Evolutionary conservation across 2,888 invertebrate genomes (phyloP).

Genomic region (Limenitis camilla): DNA sequence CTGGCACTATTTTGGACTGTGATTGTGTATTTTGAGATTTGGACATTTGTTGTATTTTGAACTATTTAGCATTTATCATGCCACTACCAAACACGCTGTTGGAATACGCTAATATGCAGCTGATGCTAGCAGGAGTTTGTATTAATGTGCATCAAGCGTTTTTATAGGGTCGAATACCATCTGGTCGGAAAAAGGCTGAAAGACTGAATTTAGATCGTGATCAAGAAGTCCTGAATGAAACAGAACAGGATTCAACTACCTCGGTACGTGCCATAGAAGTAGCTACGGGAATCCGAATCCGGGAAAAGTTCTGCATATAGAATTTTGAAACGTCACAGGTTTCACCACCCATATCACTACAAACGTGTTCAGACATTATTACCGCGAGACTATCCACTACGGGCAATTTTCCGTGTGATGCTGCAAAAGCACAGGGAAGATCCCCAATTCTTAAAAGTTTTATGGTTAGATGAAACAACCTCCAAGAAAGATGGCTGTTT

Average conservation of each 20-base stretch:
- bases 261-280: slow-evolving; percentile 21
- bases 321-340: slow-evolving; percentile 17
- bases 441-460: slow-evolving; percentile 20
- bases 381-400: slow-evolving; percentile 14
- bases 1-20: too few relatives aligned
- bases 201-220: slow-evolving; percentile 20
- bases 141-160: slow-evolving; percentile 14
- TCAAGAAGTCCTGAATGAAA: slow-evolving; percentile 22
- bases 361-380: slow-evolving; percentile 22
- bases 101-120: slow-evolving; percentile 25
- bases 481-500: slow-evolving; percentile 24
- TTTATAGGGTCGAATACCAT: slow-evolving; percentile 16
- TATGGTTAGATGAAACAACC: too few relatives aligned
- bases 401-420: slow-evolving; percentile 22
- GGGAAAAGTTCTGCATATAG: slow-evolving; percentile 17
- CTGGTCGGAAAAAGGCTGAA: slow-evolving; percentile 17
- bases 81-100: slow-evolving; percentile 8
- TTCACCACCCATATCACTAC: slow-evolving; percentile 23
- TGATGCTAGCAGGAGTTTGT: slow-evolving; percentile 19
- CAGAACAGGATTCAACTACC: slow-evolving; percentile 11
- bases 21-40: too few relatives aligned
- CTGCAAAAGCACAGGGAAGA: slow-evolving; percentile 17
- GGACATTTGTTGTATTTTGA: too few relatives aligned
- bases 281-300: slow-evolving; percentile 22
- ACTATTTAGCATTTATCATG: neutral